phyloP scores from a whole-genome alignment of 1,140 invertebrate species.

The Pinna nobilis region DNA sequence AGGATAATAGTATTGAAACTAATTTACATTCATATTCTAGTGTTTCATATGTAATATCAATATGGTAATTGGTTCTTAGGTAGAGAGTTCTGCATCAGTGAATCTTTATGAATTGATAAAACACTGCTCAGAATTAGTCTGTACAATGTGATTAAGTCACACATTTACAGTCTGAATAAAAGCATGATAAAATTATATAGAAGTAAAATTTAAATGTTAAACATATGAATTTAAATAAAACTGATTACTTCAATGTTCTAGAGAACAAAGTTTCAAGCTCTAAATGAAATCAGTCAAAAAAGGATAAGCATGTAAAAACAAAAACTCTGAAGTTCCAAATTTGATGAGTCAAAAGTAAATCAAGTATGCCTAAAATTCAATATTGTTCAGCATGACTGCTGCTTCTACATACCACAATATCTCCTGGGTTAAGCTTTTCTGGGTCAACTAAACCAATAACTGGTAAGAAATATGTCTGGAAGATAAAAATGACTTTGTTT shows the following conservation, averaged over 20 bases:
- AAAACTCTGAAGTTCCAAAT: too few species aligned
- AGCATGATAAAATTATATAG: not conserved
- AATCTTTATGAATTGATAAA: too few species aligned
- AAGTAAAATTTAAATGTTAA: not conserved
- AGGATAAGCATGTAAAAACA: too few species aligned
- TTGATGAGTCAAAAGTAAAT: not conserved
- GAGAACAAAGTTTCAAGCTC: not conserved
- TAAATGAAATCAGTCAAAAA: too few species aligned
- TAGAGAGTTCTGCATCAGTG: too few species aligned
- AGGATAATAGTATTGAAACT: conserved; percentile 1
- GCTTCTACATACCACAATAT: conserved; percentile 83
- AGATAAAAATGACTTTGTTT: conserved; percentile 42
- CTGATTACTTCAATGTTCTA: not conserved
- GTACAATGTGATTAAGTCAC: too few species aligned
- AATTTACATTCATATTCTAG: not conserved
- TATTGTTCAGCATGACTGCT: not conserved
- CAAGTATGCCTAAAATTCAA: not conserved
- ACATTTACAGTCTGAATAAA: too few species aligned
- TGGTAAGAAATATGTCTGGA: conserved; percentile 97
- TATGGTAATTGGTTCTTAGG: not conserved
- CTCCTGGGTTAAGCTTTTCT: conserved; percentile 97
- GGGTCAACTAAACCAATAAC: conserved; percentile 99
- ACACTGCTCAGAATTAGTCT: too few species aligned
- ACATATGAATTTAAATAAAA: not conserved
- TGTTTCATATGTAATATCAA: not conserved